These are phyloP conservation scores for Palythoa caribaeorum DNA, from an alignment of 92 coral and sea anemone species.

Conservation along the genomic window DNA sequence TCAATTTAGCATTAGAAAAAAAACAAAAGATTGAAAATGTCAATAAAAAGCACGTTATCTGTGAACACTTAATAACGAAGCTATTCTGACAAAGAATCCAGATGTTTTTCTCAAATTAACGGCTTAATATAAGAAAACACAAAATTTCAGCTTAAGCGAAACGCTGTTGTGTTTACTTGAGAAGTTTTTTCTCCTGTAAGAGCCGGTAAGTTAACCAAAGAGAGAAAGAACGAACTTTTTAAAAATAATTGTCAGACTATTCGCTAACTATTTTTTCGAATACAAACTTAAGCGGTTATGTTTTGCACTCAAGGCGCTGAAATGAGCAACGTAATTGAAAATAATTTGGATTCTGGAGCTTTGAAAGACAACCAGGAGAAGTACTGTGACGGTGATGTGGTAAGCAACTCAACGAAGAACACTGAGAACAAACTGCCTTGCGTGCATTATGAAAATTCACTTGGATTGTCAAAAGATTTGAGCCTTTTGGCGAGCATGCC, in stretches of 20 bases:
- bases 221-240: not conserved
- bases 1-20: too few relatives aligned
- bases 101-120: too few relatives aligned
- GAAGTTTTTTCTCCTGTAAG: not conserved
- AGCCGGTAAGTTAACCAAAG: not conserved
- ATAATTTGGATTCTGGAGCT: not conserved
- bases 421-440: conserved; percentile 7
- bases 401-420: not conserved
- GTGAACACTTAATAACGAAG: too few relatives aligned
- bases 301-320: not conserved
- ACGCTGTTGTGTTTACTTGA: not conserved
- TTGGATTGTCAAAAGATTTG: conserved; percentile 63
- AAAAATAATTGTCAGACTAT: not conserved
- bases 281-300: not conserved
- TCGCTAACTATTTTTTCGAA: not conserved
- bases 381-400: not conserved
- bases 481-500: conserved; percentile 71
- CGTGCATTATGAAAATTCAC: conserved; percentile 46
- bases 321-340: conserved; percentile 14
- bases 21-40: too few relatives aligned
- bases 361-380: not conserved
- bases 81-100: too few relatives aligned
- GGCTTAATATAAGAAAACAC: not conserved
- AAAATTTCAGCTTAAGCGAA: not conserved
- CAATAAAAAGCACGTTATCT: too few relatives aligned